Percentiles rank a stretch among this genome's conserved stretches.
Evolutionary conservation across 2,797 vertebrate species (phyloP).

Genomic region (Zalophus californianus): DNA sequence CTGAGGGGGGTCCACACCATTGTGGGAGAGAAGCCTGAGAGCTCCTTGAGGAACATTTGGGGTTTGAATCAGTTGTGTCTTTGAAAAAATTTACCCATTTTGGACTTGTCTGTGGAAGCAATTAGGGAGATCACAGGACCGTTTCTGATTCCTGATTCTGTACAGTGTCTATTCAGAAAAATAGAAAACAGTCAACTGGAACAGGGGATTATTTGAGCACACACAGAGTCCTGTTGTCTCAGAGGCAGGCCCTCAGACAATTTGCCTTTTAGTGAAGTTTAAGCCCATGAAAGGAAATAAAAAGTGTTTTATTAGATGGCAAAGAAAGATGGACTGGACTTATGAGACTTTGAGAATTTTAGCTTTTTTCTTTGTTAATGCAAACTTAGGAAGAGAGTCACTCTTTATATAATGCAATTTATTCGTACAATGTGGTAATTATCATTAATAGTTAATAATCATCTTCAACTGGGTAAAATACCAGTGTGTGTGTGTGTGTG

Average conservation of each 20-base stretch:
- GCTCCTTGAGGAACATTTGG: constrained; percentile 58
- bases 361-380: constrained; percentile 76
- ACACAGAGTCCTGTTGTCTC: constrained; percentile 87
- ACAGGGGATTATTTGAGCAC: constrained; percentile 80
- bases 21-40: constrained; percentile 51
- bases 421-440: constrained; percentile 74
- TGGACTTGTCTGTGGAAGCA: constrained; percentile 84
- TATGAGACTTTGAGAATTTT: constrained; percentile 68
- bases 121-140: constrained; percentile 83
- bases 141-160: constrained; percentile 84
- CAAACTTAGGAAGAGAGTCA: constrained; percentile 67
- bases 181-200: constrained; percentile 81
- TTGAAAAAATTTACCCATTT: constrained; percentile 74
- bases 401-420: constrained; percentile 68
- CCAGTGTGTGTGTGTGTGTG: neutral
- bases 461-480: constrained; percentile 57
- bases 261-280: constrained; percentile 86
- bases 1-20: neutral
- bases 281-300: constrained; percentile 84
- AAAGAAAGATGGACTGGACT: constrained; percentile 81
- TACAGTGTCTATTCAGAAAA: constrained; percentile 87
- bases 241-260: constrained; percentile 76
- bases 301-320: constrained; percentile 81
- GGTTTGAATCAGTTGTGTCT: constrained; percentile 75
- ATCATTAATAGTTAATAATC: constrained; percentile 67